Base-by-base conservation (phyloP, 2,797 vertebrate species). In the Pristis pectinata region DNA sequence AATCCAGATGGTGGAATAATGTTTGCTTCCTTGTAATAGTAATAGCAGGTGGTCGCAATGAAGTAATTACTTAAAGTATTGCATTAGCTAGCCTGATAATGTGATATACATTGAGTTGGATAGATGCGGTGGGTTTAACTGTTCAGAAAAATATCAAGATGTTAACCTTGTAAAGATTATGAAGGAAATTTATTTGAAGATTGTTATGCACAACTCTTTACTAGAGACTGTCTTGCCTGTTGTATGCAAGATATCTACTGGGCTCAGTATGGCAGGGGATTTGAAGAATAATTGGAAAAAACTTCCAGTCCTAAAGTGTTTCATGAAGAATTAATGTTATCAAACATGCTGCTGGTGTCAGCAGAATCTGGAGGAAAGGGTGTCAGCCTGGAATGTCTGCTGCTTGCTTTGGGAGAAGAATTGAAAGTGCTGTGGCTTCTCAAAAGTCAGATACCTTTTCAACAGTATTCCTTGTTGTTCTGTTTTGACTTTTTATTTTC, bases 1-100 rank as follows among this genome's bases (percentile, higher is more conserved):
- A 61, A 22, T 41, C 87, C 56, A 91, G 87, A 91, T 91, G 59
- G 61, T 91, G 87, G 19, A 64, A n/a, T 91, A 91, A 37, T 17
- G 22, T 61, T 64, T 37, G 59, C 37, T 37, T 89, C 61, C 87
- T 37, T 37, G n/a, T 37, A 64, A 79, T 19, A 10, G 10, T 30
- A 41, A 64, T 22, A 64, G 19, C n/a, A 64, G 7, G n/a, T 41
- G n/a, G 0, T 61, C 64, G 87, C 34, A 22, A 17, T 22, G 59
- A 91, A 64, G 61, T 64, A 91, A 41, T 59, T 64, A 64, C 61
- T 17, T 17, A 61, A 64, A 8, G 61, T n/a, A n/a, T 61, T 61
- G 34, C 30, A 30, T 53, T 85, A 30, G 85, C 17, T n/a, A 5
- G 30, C 30, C n/a, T 13, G 59, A 59, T 59, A 89, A n/a, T 89